Evolutionary conservation across 2,797 vertebrate species (phyloP), one percentile per base, ranked within the genome.

Genomic region (Pempheris klunzingeri): DNA sequence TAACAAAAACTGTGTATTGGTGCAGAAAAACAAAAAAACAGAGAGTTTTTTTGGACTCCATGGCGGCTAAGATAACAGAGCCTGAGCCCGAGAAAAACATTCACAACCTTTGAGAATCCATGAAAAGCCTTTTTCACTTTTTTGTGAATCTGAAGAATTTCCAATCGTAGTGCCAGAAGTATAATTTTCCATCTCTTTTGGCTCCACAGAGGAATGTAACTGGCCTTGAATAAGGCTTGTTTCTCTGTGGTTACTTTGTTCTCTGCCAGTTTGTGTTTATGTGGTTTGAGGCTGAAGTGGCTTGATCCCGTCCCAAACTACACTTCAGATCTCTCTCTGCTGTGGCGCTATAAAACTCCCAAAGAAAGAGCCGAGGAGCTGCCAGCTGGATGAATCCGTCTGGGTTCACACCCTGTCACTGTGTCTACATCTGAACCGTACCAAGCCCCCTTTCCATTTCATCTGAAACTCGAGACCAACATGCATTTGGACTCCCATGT

Each of bases 391-490:
- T 14, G 53, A 69, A 57, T 83, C 74, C 43, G 39, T 63, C 58
- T 60, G 67, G 85, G 88, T 88, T 93, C 86, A 84, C 91, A 83
- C 79, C 88, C 83, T 59, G 78, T 88, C 85, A 22, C 85, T 89
- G 93, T 91, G 92, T 94, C 91, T 91, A 79, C 82, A 54, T 90
- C 82, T 74, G 71, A 83, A 70, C 84, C 50, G 63, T 22, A 62
- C 60, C 74, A 52, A 39, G 36, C 0, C 14, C 9, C 5, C 5
- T 4, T 4, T 43, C 32, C 49, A 63, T 18, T 39, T 49, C 47
- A 50, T 52, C 46, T 54, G 20, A 78, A 68, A 70, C 63, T 43
- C 36, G 4, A 52, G 54, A 54, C 30, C 68, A 60, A 41, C 73
- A 77, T 75, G 74, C 76, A 78, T 90, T 79, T 87, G 77, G 81